Base-by-base conservation (phyloP, 1,140 invertebrate genomes). In the Matsumurasca onukii region DNA sequence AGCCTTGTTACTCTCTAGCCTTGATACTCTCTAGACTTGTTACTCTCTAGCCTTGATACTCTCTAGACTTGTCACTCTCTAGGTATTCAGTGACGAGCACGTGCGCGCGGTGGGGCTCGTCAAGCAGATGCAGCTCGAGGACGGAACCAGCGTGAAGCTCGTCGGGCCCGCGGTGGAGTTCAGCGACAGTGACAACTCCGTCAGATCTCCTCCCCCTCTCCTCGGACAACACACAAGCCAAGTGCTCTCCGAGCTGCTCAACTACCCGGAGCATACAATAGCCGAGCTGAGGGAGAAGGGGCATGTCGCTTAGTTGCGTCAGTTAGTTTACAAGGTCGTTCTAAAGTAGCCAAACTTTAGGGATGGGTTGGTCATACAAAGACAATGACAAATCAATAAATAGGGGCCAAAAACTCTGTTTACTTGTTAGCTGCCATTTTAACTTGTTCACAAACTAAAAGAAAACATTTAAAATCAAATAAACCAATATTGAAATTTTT, bases 1-100 rank as follows among this genome's bases (percentile, higher is more conserved):
- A n/a, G n/a, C n/a, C n/a, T n/a, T n/a, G n/a, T n/a, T n/a, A n/a
- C n/a, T n/a, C n/a, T n/a, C n/a, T n/a, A n/a, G n/a, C n/a, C n/a
- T n/a, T n/a, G n/a, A n/a, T n/a, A n/a, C n/a, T n/a, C n/a, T n/a
- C n/a, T n/a, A n/a, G n/a, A n/a, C n/a, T n/a, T n/a, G n/a, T n/a
- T n/a, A n/a, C n/a, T n/a, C n/a, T n/a, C n/a, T n/a, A n/a, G n/a
- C n/a, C n/a, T n/a, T n/a, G n/a, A n/a, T n/a, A n/a, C n/a, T n/a
- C n/a, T n/a, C n/a, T n/a, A n/a, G n/a, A n/a, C n/a, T n/a, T n/a
- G n/a, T n/a, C n/a, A n/a, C n/a, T n/a, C n/a, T n/a, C n/a, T 70
- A 84, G 79, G 92, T 93, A 0, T 98, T 98, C 77, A 82, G 87
- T 57, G 94, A 98, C 82, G 88, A 89, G 3, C 95, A 98, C 80